A percentile compares a stretch with the other conserved stretches of the same genome.
Evolutionary conservation across 2,797 vertebrate genomes (phyloP).

Genomic region (Lutra lutra): DNA sequence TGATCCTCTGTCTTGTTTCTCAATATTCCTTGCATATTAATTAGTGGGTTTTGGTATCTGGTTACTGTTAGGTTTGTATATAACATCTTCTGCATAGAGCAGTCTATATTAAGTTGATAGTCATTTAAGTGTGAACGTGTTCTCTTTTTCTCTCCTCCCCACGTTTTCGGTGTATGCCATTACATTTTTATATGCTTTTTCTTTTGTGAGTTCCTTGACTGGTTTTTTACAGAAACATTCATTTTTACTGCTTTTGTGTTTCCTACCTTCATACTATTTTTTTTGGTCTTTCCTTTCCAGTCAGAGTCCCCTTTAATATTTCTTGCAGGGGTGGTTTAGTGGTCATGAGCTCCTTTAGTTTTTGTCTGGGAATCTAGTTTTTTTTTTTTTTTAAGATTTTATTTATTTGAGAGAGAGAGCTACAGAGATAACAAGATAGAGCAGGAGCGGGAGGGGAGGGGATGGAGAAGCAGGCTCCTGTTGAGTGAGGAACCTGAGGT

Average conservation of each 20-base stretch:
- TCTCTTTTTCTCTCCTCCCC: background rate
- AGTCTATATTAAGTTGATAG: background rate
- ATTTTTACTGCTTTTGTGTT: background rate
- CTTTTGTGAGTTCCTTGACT: background rate
- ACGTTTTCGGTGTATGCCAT: background rate
- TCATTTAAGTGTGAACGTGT: background rate
- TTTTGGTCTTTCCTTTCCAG: too few species aligned
- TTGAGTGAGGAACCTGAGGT: accelerated
- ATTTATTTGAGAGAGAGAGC: background rate
- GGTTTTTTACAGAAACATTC: background rate
- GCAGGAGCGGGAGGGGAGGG: background rate
- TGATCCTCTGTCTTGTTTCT: too few species aligned
- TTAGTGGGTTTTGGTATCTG: background rate
- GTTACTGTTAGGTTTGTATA: background rate
- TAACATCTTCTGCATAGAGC: background rate
- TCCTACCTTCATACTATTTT: too few species aligned
- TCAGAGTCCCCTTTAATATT: too few species aligned
- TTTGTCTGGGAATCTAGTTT: too few species aligned
- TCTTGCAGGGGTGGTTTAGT: too few species aligned
- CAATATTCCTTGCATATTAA: background rate
- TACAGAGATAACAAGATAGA: background rate
- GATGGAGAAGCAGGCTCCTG: background rate
- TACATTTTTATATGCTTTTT: background rate
- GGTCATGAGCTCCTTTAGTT: too few species aligned
- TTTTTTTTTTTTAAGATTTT: too few species aligned